A percentile compares a stretch with the other conserved stretches of the same genome.
Evolutionary conservation across 2,113 vertebrate genomes (phyloP).

Genomic region (Setophaga kirtlandii): DNA sequence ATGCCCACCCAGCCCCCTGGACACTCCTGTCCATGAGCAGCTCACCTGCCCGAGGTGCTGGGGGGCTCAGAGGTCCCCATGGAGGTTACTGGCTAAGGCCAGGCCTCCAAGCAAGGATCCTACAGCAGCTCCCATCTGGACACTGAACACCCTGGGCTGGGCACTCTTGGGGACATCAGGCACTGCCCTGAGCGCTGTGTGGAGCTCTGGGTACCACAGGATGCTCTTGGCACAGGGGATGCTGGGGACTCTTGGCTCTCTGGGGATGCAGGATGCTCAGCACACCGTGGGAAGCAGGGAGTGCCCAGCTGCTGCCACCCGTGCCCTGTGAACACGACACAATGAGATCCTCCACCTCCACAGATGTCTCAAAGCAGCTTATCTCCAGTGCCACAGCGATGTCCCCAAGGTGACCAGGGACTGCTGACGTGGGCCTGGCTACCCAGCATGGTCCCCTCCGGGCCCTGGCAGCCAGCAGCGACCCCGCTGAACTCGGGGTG

Average conservation of each 20-base stretch:
- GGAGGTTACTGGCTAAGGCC: accelerated
- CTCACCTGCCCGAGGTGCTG: accelerated
- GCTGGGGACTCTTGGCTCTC: not conserved
- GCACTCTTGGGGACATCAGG: not conserved
- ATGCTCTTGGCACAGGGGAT: not conserved
- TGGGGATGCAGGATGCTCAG: not conserved
- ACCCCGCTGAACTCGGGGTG: accelerated
- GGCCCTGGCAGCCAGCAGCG: not conserved
- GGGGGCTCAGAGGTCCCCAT: accelerated
- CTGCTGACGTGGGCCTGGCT: not conserved
- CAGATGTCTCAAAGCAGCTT: conserved; percentile 25
- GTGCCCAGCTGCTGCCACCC: not conserved
- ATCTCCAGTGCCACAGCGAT: not conserved
- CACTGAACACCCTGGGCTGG: not conserved
- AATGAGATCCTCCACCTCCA: not conserved
- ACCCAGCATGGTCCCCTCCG: not conserved
- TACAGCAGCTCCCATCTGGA: not conserved
- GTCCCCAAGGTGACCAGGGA: not conserved
- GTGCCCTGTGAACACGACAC: accelerated
- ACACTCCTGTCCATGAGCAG: accelerated
- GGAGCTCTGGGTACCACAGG: not conserved
- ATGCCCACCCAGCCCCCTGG: not conserved
- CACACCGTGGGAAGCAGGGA: accelerated
- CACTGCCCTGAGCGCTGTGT: not conserved
- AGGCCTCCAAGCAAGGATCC: not conserved